Evolutionary conservation across 2,113 vertebrate species (phyloP).

Genomic region (Cephalopterus ornatus): DNA sequence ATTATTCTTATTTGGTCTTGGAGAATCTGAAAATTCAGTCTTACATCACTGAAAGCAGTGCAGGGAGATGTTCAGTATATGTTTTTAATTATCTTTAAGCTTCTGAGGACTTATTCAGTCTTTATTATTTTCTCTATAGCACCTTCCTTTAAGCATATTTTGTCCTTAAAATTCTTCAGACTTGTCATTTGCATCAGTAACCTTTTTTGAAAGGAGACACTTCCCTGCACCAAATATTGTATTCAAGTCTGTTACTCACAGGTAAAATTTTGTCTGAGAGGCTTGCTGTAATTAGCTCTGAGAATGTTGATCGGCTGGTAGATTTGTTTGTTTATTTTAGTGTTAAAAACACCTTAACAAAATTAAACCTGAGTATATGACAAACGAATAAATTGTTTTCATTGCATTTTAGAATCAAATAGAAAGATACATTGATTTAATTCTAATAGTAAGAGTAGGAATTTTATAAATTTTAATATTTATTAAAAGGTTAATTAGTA

Average conservation of each 20-base stretch:
- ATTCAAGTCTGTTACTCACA: background rate
- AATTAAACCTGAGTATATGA: background rate
- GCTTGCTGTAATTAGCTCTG: background rate
- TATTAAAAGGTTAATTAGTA: background rate
- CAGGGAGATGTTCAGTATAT: background rate
- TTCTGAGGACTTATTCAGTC: background rate
- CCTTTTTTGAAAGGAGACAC: background rate
- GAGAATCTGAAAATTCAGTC: background rate
- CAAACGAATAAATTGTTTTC: background rate
- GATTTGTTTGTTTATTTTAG: background rate
- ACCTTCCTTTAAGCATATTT: background rate
- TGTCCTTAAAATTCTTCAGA: background rate
- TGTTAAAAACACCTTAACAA: background rate
- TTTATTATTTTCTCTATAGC: background rate
- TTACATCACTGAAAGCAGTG: background rate
- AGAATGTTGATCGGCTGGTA: background rate
- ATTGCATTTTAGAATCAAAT: background rate
- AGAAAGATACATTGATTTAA: background rate
- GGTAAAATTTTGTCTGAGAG: background rate
- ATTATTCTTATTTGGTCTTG: background rate
- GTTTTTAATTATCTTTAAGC: background rate
- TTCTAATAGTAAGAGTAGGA: background rate
- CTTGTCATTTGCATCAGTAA: background rate
- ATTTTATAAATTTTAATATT: background rate
- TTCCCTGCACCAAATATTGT: background rate